These are phyloP conservation scores for Gopherus flavomarginatus DNA, from an alignment of 2,113 vertebrate genomes.

Conservation along the genomic window DNA sequence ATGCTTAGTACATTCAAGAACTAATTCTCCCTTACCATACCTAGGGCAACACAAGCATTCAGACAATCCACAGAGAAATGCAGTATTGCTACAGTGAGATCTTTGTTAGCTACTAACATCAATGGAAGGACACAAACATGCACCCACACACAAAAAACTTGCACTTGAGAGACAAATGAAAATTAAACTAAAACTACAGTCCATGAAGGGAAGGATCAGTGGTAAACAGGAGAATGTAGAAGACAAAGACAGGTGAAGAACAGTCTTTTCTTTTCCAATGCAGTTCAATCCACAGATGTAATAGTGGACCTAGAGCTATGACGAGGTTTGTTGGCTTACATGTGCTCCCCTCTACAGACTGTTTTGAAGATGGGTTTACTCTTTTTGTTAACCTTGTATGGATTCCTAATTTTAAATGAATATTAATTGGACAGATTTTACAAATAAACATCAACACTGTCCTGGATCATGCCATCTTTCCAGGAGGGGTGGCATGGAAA, in stretches of 20 bases:
- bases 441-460: neutral
- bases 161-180: neutral
- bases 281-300: neutral
- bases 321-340: neutral
- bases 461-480: neutral
- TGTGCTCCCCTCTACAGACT: neutral
- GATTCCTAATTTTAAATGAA: neutral
- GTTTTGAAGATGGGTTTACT: neutral
- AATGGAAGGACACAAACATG: rapidly evolving
- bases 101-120: neutral
- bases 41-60: neutral
- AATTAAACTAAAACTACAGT: neutral
- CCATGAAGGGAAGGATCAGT: neutral
- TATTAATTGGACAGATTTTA: neutral
- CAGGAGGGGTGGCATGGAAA: neutral
- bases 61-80: neutral
- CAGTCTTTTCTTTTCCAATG: neutral
- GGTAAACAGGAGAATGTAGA: neutral
- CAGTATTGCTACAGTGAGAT: neutral
- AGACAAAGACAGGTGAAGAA: neutral
- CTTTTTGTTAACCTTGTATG: neutral
- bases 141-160: neutral
- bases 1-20: neutral
- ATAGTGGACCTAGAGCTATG: neutral
- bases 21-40: neutral